Conservation (phyloP, 2,797 vertebrate species). For the Sebastes hubbsi region DNA sequence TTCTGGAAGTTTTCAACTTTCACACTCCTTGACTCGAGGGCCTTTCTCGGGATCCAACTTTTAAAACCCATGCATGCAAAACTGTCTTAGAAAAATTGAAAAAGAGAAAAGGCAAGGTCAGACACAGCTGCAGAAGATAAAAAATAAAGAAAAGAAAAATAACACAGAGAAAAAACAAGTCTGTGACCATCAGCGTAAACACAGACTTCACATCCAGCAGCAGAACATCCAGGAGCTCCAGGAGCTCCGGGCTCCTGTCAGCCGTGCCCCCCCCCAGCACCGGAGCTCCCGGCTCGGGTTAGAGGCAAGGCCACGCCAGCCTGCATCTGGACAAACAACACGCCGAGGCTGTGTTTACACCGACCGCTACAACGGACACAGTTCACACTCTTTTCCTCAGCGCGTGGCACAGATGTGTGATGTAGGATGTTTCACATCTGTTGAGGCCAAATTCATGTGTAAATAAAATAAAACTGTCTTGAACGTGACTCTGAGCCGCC, state of each 20-base stretch:
- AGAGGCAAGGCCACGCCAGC: conserved; percentile 26
- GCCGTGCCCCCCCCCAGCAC: neutral
- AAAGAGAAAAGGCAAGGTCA: conserved; percentile 11
- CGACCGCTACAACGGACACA: neutral
- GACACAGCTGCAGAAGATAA: neutral
- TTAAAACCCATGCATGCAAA: neutral
- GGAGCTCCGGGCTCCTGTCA: conserved; percentile 19
- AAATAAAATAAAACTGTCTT: neutral
- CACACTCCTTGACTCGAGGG: neutral
- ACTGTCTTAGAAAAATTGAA: neutral
- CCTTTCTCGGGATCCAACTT: neutral
- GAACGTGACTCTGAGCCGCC: neutral
- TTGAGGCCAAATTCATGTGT: too few relatives aligned
- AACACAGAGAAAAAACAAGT: neutral
- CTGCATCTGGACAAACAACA: neutral
- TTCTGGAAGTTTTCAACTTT: neutral
- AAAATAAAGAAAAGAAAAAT: neutral
- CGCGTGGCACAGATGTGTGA: too few relatives aligned
- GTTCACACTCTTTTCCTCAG: neutral
- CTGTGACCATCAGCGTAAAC: conserved; percentile 40
- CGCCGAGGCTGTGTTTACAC: neutral
- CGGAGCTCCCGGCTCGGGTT: neutral
- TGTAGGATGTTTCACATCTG: too few relatives aligned
- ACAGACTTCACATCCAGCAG: neutral
- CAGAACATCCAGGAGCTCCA: neutral